Base-by-base conservation (phyloP, 2,113 vertebrate species). In the Urocitellus parryii region DNA sequence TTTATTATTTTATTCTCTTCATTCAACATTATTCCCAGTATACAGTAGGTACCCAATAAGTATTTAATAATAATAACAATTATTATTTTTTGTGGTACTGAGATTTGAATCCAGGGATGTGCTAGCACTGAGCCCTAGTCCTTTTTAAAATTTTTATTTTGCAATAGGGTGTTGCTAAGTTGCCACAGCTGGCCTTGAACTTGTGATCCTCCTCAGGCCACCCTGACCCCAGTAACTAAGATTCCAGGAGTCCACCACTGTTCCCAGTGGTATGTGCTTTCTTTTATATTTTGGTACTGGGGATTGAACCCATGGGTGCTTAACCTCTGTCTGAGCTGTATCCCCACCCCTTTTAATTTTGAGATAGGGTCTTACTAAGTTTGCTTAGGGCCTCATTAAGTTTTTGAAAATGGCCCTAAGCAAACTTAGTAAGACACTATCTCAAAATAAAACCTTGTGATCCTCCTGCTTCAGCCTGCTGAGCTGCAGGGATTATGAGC, bases 1-100 rank as follows among this genome's bases (percentile, higher is more conserved):
- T 45, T 95, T 20, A 63, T 58, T 20, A 8, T 95, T 83, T 39
- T 68, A 73, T 74, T 88, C 89, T 37, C 42, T 95, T 90, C 8
- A 51, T 56, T 93, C 14, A 39, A 18, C 29, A 74, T 92, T 78
- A 42, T 72, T 34, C 10, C n/a, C 93, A 67, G 14, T 34, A 39
- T 94, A 77, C 11, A 61, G 8, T 67, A 92, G n/a, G 32, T 9
- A 90, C 58, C 51, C 29, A 42, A 22, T 77, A 90, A 76, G 48
- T 83, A 37, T 95, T 94, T 70, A n/a, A 42, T 95, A 37, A 53
- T 88, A n/a, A 8, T 27, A 63, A 63, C 6, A 14, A 32, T 67
- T 27, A 63, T 63, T 37, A 72, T 73, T 72, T 68, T 79, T 83
- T 18, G 32, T 34, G 34, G 16, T 70, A 18, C 34, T n/a, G 67